These are phyloP conservation scores for Branchipolynoe longqiensis DNA, from an alignment of 2,888 invertebrate genomes.

Conservation along the genomic window DNA sequence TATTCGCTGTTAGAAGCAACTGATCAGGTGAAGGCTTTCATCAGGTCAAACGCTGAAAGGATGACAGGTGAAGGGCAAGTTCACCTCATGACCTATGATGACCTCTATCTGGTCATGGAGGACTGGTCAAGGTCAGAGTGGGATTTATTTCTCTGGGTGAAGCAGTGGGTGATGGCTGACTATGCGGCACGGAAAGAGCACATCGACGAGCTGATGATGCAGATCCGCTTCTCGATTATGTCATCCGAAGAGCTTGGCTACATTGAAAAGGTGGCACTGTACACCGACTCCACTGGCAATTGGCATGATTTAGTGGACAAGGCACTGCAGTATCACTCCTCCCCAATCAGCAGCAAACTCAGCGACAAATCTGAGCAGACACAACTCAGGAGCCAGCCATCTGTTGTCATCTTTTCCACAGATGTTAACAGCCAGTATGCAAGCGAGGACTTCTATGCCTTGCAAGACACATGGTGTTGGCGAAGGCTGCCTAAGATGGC, in stretches of 20 bases:
- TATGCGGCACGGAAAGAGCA: neutral
- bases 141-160: slow-evolving; percentile 27
- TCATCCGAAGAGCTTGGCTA: neutral
- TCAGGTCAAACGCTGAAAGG: neutral
- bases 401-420: slow-evolving; percentile 15
- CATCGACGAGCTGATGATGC: neutral
- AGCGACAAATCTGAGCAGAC: neutral
- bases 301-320: neutral
- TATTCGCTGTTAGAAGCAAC: slow-evolving; percentile 7
- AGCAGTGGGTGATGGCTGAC: slow-evolving; percentile 5
- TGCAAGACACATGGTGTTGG: slow-evolving; percentile 35
- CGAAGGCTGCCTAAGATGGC: slow-evolving; percentile 14
- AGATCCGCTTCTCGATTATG: slow-evolving; percentile 9
- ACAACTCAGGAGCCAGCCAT: neutral
- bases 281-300: neutral
- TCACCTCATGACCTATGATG: neutral
- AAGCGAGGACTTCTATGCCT: slow-evolving; percentile 5
- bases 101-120: slow-evolving; percentile 10
- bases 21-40: neutral
- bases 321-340: neutral
- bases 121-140: slow-evolving; percentile 42
- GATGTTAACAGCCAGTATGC: neutral
- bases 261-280: neutral
- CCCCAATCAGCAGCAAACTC: neutral
- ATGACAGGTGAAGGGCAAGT: neutral